A percentile compares a stretch with the other conserved stretches of the same genome.
Conservation (phyloP, 2,797 vertebrate species). For the Neostethus bicornis region DNA sequence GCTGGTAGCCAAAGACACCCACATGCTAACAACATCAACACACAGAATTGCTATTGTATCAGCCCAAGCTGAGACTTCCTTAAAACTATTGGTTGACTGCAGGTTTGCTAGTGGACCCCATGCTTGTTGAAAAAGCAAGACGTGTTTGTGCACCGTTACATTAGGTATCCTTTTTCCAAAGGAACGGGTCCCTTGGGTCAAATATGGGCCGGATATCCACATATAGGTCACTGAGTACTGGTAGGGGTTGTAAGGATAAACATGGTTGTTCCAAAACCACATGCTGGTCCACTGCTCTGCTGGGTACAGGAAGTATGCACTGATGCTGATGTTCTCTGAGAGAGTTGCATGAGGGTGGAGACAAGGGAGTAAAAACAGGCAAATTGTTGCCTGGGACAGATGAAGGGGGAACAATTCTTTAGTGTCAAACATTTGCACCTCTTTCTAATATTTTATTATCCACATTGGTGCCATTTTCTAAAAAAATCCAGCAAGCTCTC, state of each 20-base stretch:
- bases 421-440: slow-evolving; percentile 38
- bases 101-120: slow-evolving; percentile 88
- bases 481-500: slow-evolving; percentile 21
- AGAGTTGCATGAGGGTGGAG: slow-evolving; percentile 66
- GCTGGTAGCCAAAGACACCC: slow-evolving; percentile 91
- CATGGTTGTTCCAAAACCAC: slow-evolving; percentile 90
- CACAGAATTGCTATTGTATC: slow-evolving; percentile 92
- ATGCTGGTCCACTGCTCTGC: slow-evolving; percentile 87
- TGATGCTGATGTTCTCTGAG: slow-evolving; percentile 78
- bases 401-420: slow-evolving; percentile 23
- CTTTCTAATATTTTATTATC: slow-evolving; percentile 31
- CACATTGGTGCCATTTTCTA: slow-evolving; percentile 36
- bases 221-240: slow-evolving; percentile 91
- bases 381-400: slow-evolving; percentile 22
- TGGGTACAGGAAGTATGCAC: slow-evolving; percentile 83
- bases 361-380: slow-evolving; percentile 48
- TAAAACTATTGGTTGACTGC: slow-evolving; percentile 82
- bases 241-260: slow-evolving; percentile 88
- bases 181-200: slow-evolving; percentile 95
- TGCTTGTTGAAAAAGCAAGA: slow-evolving; percentile 96
- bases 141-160: slow-evolving; percentile 96
- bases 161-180: slow-evolving; percentile 98
- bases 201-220: slow-evolving; percentile 97
- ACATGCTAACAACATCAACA: slow-evolving; percentile 93
- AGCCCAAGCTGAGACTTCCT: slow-evolving; percentile 86